Evolutionary conservation across 2,113 vertebrate species (phyloP), one percentile per base, ranked within the genome.

Genomic region (Nothobranchius kuhntae): DNA sequence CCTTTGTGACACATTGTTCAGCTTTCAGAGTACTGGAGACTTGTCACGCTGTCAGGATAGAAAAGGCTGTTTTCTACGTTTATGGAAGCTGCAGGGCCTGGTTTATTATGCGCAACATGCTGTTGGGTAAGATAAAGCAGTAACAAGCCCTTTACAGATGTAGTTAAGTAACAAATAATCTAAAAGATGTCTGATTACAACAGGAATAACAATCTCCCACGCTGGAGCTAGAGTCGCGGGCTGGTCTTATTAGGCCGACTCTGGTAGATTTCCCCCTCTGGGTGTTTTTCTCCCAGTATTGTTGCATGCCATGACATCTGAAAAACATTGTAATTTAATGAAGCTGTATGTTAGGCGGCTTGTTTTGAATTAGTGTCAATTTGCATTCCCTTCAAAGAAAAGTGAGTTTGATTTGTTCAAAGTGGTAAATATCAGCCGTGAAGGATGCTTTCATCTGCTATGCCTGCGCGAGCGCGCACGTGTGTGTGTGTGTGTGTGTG

Each of bases 391-490:
- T 74, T 79, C 73, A 81, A 78, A 81, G 68, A 54, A 75, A 46
- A 54, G 44, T 17, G 52, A 65, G 30, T 69, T 26, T 44, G 67
- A 82, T 73, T 59, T 72, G 59, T 59, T 82, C 64, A 80, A 89
- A 76, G 82, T 51, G 13, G 67, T 48, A 71, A 68, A 66, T 70
- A 79, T 50, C 56, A 62, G 17, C 66, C 71, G 70, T 57, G 66
- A 74, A 78, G 59, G 57, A 68, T 65, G 78, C 83, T 85, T 89
- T 89, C 75, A 89, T 88, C 71, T 85, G 62, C 24, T 15, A 1
- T 36, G 24, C 58, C 13, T 81, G 42, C n/a, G 36, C 61, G 15
- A 51, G 52, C 36, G 61, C 65, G 53, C 59, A 63, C 44, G 56
- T 7, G 38, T 15, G 38, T 38, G n/a, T 52, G 51, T 40, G 47